phyloP scores from a whole-genome alignment of 1,140 invertebrate genomes.

The Atta colombica region DNA sequence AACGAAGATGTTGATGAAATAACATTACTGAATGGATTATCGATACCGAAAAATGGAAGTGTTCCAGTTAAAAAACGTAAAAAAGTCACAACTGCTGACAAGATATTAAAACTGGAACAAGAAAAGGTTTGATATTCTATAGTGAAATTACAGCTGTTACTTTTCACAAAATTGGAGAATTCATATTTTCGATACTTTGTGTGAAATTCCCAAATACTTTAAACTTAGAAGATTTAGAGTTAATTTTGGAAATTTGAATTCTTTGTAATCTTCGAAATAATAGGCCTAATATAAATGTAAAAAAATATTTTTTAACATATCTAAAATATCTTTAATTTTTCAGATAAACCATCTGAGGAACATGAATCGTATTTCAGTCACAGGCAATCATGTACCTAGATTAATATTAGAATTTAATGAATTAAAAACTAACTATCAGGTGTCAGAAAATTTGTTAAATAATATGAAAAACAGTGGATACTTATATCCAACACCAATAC shows the following conservation, averaged over 20 bases:
- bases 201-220: too few species aligned
- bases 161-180: too few species aligned
- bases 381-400: conserved; percentile 92
- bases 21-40: conserved; percentile 75
- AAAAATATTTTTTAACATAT: too few species aligned
- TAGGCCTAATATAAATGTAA: too few species aligned
- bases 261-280: too few species aligned
- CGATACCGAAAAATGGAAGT: conserved; percentile 70
- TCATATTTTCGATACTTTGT: too few species aligned
- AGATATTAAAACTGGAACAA: conserved; percentile 84
- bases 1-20: conserved; percentile 74
- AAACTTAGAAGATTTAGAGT: too few species aligned
- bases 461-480: conserved; percentile 93
- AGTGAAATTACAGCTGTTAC: not conserved
- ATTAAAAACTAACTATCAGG: conserved; percentile 87
- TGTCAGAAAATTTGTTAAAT: conserved; percentile 89
- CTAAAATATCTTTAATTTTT: conserved; percentile 74
- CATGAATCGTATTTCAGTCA: conserved; percentile 91
- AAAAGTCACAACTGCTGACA: conserved; percentile 83
- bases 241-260: too few species aligned
- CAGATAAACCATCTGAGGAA: conserved; percentile 93
- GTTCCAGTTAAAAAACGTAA: conserved; percentile 79
- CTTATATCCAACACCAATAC: conserved; percentile 94
- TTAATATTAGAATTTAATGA: conserved; percentile 92
- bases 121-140: conserved; percentile 84